Percentiles rank a stretch among this genome's conserved stretches.
These are phyloP conservation scores for Eristalis arbustorum DNA, from an alignment of 2,888 invertebrate genomes.

Conservation along the genomic window DNA sequence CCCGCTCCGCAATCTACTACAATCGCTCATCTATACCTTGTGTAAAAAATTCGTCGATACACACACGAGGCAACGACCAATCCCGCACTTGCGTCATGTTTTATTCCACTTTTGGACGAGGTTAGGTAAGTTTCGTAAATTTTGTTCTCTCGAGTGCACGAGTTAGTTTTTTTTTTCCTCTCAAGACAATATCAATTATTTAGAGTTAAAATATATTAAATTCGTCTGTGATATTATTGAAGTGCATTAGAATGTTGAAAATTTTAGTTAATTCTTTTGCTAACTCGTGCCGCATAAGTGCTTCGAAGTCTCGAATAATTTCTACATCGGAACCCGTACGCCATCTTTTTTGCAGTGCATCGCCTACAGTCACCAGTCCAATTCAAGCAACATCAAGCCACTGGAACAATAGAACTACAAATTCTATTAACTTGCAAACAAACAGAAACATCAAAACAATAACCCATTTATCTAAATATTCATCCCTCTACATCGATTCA, in stretches of 20 bases:
- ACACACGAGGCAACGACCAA: constrained; percentile 56
- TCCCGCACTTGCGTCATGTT: constrained; percentile 72
- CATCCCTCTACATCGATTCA: constrained; percentile 58
- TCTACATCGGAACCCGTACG: constrained; percentile 72
- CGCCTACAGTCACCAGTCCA: constrained; percentile 62
- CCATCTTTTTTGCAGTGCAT: constrained; percentile 61
- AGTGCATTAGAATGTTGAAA: constrained; percentile 72
- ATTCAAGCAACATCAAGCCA: constrained; percentile 43
- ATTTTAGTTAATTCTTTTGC: constrained; percentile 75
- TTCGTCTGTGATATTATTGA: constrained; percentile 15
- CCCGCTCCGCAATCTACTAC: constrained; percentile 37
- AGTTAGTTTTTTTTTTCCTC: constrained; percentile 56
- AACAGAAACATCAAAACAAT: constrained; percentile 39
- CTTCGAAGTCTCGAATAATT: constrained; percentile 76
- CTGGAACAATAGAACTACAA: constrained; percentile 45
- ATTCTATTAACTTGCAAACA: constrained; percentile 2
- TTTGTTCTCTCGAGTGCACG: constrained; percentile 72
- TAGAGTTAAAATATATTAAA: constrained; percentile 20
- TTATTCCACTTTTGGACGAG: constrained; percentile 78
- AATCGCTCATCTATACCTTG: constrained; percentile 5
- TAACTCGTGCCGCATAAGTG: constrained; percentile 73
- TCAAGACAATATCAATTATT: constrained; percentile 14
- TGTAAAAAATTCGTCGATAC: constrained; percentile 25
- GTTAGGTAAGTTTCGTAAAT: constrained; percentile 79
- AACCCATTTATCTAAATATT: constrained; percentile 35